A percentile compares a stretch with the other conserved stretches of the same genome.
Conservation (phyloP, 2,113 vertebrate species). For the Etheostoma cragini region DNA sequence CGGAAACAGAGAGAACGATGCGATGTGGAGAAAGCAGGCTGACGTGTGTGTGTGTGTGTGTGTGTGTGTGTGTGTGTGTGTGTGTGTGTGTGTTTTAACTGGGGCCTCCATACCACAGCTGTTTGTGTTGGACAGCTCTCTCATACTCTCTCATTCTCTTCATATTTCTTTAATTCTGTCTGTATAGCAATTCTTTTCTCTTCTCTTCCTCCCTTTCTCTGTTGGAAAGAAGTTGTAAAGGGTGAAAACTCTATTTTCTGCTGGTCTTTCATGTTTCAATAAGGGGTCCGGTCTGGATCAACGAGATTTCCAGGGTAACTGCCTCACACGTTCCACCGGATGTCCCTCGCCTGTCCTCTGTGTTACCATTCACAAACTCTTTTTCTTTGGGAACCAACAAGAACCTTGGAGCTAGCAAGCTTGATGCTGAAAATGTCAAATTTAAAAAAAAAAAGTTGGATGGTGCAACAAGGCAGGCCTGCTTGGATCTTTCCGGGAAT, state of each 20-base stretch:
- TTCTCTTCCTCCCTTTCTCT: slow-evolving; percentile 21
- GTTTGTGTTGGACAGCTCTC: slow-evolving; percentile 56
- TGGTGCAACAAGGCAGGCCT: too few species aligned
- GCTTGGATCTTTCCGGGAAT: too few species aligned
- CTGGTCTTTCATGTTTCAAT: slow-evolving; percentile 2
- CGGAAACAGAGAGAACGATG: not conserved
- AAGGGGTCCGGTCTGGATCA: too few species aligned
- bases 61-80: slow-evolving; percentile 11
- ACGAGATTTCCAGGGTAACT: too few species aligned
- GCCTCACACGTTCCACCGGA: too few species aligned
- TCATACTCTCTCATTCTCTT: slow-evolving; percentile 26
- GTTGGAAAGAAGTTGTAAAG: not conserved
- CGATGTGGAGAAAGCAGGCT: slow-evolving; percentile 1
- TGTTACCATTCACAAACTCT: too few species aligned
- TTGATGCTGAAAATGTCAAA: too few species aligned
- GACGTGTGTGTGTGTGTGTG: slow-evolving; percentile 18
- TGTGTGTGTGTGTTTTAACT: slow-evolving; percentile 27
- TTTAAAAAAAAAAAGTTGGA: too few species aligned
- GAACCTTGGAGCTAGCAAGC: too few species aligned
- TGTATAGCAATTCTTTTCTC: slow-evolving; percentile 20
- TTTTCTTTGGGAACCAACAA: too few species aligned
- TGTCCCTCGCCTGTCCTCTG: too few species aligned
- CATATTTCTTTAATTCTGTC: slow-evolving; percentile 51
- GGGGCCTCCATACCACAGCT: slow-evolving; percentile 62
- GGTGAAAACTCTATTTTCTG: slow-evolving; percentile 2